Base-by-base conservation (phyloP, 2,797 vertebrate genomes). In the Crypturellus tataupa region DNA sequence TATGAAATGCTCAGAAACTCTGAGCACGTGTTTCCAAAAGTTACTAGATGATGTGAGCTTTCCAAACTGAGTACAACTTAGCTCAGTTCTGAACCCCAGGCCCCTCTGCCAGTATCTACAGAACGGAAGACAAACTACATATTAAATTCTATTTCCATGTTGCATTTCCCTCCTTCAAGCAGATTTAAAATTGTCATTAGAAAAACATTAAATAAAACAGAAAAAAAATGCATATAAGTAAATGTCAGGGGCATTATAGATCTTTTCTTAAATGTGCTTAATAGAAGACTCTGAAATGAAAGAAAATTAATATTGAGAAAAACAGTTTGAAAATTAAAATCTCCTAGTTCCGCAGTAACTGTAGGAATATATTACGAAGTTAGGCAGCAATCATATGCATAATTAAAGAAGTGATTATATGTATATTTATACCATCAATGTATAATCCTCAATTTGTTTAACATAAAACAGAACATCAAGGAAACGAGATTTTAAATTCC, bases 351-450 rank as follows among this genome's bases (percentile, higher is more conserved):
- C 93, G 69, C 92, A 75, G 59, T 93, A 97, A 96, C 79, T 95
- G 92, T 76, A 95, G 85, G 89, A 97, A 96, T 73, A 6, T 90
- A 93, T 85, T 95, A 90, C 0, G 35, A 94, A 95, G 87, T 97
- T 97, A 97, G 92, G 69, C 77, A 95, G 95, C 83, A 97, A 97
- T 97, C 94, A 96, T 37, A 89, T 80, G 56, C 89, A 97, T 95
- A 97, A 97, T 97, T 98, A 97, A 97, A 97, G 88, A 95, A 96
- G 78, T 97, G 96, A 96, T 95, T 97, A 94, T 94, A 96, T 94
- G 87, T 97, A 97, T 97, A 97, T 96, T 96, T 97, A 97, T 91
- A 97, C 95, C 92, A 95, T 96, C 89, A 96, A 95, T 97, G 96
- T 92, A 96, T 90, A 97, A 90, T 93, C 83, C 78, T 96, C 90